These are phyloP conservation scores for Orthochromis malagaraziensis DNA, from an alignment of 2,113 vertebrate species.

Conservation along the genomic window DNA sequence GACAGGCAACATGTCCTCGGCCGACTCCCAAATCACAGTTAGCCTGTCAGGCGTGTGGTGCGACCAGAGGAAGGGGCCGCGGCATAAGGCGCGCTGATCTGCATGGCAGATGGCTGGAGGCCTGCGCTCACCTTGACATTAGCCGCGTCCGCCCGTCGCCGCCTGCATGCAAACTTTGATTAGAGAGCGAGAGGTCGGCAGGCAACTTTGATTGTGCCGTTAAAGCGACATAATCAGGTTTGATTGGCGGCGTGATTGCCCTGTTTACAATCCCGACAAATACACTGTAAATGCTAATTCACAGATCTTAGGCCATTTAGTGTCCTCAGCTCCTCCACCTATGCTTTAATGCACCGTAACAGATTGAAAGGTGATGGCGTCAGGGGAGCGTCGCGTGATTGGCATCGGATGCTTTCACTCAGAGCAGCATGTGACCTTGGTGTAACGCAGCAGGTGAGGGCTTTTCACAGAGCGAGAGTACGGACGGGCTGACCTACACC, in stretches of 20 bases:
- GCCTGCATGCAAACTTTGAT: slow-evolving; percentile 17
- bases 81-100: slow-evolving; percentile 13
- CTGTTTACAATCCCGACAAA: slow-evolving; percentile 6
- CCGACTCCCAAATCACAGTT: slow-evolving; percentile 33
- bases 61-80: slow-evolving; percentile 26
- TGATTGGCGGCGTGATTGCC: slow-evolving; percentile 29
- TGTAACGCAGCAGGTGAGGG: not conserved
- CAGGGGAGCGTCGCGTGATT: slow-evolving; percentile 2
- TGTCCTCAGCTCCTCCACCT: not conserved
- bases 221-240: slow-evolving; percentile 13
- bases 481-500: not conserved
- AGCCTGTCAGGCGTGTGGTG: slow-evolving; percentile 16
- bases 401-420: not conserved
- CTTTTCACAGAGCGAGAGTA: not conserved
- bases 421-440: not conserved
- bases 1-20: slow-evolving; percentile 43
- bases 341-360: not conserved
- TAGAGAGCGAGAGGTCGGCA: not conserved
- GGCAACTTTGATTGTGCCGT: slow-evolving; percentile 4
- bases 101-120: slow-evolving; percentile 44
- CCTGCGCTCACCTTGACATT: slow-evolving; percentile 47
- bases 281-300: not conserved
- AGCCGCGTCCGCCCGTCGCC: not conserved
- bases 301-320: not conserved
- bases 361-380: slow-evolving; percentile 7